Conservation (phyloP, 2,888 invertebrate species). For the Eilema depressum region DNA sequence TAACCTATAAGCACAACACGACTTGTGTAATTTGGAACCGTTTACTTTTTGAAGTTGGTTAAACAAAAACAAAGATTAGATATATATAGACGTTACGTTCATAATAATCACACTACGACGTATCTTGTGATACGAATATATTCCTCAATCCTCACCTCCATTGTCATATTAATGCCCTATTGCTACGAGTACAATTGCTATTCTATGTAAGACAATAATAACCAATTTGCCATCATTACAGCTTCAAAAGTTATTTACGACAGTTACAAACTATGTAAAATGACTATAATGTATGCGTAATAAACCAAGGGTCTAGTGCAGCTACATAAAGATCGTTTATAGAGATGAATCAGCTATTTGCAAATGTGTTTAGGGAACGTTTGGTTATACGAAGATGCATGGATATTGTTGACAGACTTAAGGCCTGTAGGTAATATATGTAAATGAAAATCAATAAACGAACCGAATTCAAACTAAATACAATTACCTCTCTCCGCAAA, state of each 20-base stretch:
- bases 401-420: background rate
- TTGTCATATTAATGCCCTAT: no score
- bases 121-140: no score
- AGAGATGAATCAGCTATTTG: slow-evolving; percentile 34
- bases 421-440: background rate
- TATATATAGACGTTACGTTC: no score
- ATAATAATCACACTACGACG: no score
- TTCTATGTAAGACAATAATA: no score
- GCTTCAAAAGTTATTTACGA: slow-evolving; percentile 29
- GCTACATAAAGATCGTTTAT: slow-evolving; percentile 12
- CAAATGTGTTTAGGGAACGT: background rate
- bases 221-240: slow-evolving; percentile 3
- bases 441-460: background rate
- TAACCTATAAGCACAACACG: background rate
- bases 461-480: no score
- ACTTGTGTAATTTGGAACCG: background rate
- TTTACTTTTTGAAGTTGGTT: background rate
- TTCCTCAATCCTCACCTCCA: no score
- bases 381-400: background rate
- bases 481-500: no score
- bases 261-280: slow-evolving; percentile 23
- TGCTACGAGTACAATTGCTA: no score
- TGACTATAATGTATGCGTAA: slow-evolving; percentile 18
- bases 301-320: slow-evolving; percentile 29
- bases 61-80: background rate